Base-by-base conservation (phyloP, 2,888 invertebrate genomes). In the Xanthia togata region DNA sequence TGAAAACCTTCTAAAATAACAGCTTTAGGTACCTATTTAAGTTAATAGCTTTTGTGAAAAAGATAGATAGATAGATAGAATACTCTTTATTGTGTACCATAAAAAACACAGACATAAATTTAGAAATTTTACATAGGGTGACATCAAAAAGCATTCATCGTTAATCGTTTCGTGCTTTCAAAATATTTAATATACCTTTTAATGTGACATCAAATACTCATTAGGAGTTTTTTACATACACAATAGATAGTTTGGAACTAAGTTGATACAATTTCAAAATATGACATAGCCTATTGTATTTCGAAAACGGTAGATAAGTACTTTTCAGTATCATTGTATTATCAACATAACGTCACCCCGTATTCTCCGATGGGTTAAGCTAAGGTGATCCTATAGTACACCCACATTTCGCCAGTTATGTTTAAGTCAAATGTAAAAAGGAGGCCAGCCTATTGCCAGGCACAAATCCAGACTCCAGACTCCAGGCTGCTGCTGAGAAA, bases 161-260 rank as follows among this genome's bases (percentile, higher is more conserved):
- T 70, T 20, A 44, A 73, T 20, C 31, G 3, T 44, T 12, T n/a
- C 31, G 44, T 62, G 62, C 62, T 55, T 53, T 44, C 20, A 53
- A 31, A 60, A 73, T n/a, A 74, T 74, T 47, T 71, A 17, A 47
- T 59, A n/a, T 31, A 41, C 5, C 60, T 73, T 73, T 53, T 23
- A 26, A 38, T 55, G 53, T n/a, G 41, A 53, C 41, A 53, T 53
- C 20, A 74, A 35, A 73, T 35, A 62, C 41, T 44, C 53, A 44
- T 35, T 62, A 62, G 5, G 23, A 50, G 9, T 23, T 50, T 3
- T 53, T 14, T 41, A 11, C 0, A n/a, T n/a, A 55, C n/a, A 44
- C 41, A 55, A 69, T 41, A 69, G n/a, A 12, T 20, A 55, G 8
- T 31, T 31, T 44, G 17, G 17, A 44, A 55, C 17, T 4, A 31